phyloP scores from a whole-genome alignment of 2,888 invertebrate genomes.

The Galeruca laticollis region DNA sequence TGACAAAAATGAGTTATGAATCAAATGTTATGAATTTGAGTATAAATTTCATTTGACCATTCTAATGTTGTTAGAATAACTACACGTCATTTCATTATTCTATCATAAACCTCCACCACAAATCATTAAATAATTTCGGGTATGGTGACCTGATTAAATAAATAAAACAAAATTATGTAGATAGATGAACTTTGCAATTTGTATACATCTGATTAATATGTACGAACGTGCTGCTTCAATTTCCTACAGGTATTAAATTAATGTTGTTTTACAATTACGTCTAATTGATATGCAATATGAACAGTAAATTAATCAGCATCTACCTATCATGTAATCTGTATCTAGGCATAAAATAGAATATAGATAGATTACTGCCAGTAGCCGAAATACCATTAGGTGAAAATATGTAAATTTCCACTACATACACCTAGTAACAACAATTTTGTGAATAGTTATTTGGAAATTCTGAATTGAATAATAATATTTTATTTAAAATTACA shows the following conservation, averaged over 20 bases:
- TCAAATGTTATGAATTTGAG: too few relatives aligned
- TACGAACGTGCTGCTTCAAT: neutral
- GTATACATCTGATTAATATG: neutral
- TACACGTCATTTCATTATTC: neutral
- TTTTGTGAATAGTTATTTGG: too few relatives aligned
- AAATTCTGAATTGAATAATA: too few relatives aligned
- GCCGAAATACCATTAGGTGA: too few relatives aligned
- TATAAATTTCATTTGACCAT: too few relatives aligned
- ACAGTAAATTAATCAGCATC: neutral
- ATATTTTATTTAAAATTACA: too few relatives aligned
- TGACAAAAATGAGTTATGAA: too few relatives aligned
- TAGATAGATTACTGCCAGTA: too few relatives aligned
- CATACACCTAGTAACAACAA: too few relatives aligned
- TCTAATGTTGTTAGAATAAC: too few relatives aligned
- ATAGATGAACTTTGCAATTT: neutral
- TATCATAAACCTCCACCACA: slow-evolving; percentile 1
- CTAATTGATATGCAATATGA: neutral
- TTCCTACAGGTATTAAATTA: slow-evolving; percentile 2
- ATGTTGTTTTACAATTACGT: neutral
- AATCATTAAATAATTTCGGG: neutral
- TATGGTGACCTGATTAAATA: neutral
- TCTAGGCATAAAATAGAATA: neutral
- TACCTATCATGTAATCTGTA: neutral
- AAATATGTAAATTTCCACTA: too few relatives aligned
- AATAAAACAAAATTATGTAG: neutral